Evolutionary conservation across 2,888 invertebrate species (phyloP), one percentile per base, ranked within the genome.

Genomic region (Rhagonycha lutea): DNA sequence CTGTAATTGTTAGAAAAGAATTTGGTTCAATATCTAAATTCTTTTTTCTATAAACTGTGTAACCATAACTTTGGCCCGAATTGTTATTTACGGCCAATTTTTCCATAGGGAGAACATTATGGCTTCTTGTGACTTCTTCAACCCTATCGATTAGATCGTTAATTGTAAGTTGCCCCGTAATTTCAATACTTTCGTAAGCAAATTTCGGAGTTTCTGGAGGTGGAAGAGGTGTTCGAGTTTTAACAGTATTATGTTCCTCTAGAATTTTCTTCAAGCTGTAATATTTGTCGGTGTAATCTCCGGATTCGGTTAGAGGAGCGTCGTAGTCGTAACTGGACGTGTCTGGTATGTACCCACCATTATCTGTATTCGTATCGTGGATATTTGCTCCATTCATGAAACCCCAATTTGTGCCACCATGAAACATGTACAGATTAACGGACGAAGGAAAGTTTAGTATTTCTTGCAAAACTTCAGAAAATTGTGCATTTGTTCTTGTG

Each of bases 361-460:
- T 4, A 89, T 73, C 62, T 82, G 80, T n/a, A 82, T 73, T 65
- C 18, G 24, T 14, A 47, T 77, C 74, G 29, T 74, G 83, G 81
- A 80, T 73, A 77, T 80, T 82, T 18, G 78, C 83, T 60, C 86
- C 86, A 76, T 85, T 87, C 71, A 85, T 92, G 82, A 93, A 96
- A 73, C 92, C 95, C 84, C 94, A 95, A 84, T 95, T 97, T 0
- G 95, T 95, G 69, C 97, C 97, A n/a, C 98, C 98, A 83, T 93
- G 94, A 87, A 96, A 97, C 94, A 98, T 95, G 85, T 97, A 98
- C 82, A 97, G 92, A 84, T 96, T 98, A 61, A 97, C 92, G 71
- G 93, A 92, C 9, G 91, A 91, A 4, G 86, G 86, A 79, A 84
- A 85, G 4, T 60, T 69, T 14, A 81, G 47, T 14, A 75, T 78